phyloP scores from a whole-genome alignment of 2,888 invertebrate genomes.

The Cecidostiba fungosa region DNA sequence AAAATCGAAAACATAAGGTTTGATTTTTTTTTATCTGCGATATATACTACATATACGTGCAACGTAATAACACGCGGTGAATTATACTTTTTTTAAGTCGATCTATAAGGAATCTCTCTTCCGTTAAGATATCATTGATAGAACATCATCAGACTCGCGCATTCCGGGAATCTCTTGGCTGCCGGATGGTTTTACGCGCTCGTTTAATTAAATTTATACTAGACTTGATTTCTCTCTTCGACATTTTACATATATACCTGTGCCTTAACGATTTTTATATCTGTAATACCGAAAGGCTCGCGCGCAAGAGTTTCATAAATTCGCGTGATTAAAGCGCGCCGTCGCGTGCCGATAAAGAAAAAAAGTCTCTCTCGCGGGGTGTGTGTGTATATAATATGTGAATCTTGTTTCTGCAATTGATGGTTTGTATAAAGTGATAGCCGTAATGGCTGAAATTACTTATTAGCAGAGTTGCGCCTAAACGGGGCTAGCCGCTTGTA shows the following conservation, averaged over 20 bases:
- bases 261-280: background rate
- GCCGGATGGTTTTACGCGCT: background rate
- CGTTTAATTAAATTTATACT: constrained; percentile 60
- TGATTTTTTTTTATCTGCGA: background rate
- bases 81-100: background rate
- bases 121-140: constrained; percentile 35
- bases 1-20: background rate
- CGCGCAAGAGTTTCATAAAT: constrained; percentile 37
- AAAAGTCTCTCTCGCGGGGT: background rate
- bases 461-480: constrained; percentile 18
- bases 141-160: background rate
- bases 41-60: background rate
- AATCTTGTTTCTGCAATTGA: constrained; percentile 47
- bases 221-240: constrained; percentile 44
- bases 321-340: constrained; percentile 41
- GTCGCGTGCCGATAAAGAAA: constrained; percentile 5
- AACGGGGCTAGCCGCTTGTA: background rate
- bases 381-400: background rate
- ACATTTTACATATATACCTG: constrained; percentile 8
- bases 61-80: background rate
- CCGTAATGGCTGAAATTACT: constrained; percentile 38
- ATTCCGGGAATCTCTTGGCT: constrained; percentile 24
- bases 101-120: background rate
- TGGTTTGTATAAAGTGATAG: constrained; percentile 52
- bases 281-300: too few species aligned